A percentile compares a stretch with the other conserved stretches of the same genome.
These are phyloP conservation scores for Callipepla californica DNA, from an alignment of 2,113 vertebrate species.

Conservation along the genomic window DNA sequence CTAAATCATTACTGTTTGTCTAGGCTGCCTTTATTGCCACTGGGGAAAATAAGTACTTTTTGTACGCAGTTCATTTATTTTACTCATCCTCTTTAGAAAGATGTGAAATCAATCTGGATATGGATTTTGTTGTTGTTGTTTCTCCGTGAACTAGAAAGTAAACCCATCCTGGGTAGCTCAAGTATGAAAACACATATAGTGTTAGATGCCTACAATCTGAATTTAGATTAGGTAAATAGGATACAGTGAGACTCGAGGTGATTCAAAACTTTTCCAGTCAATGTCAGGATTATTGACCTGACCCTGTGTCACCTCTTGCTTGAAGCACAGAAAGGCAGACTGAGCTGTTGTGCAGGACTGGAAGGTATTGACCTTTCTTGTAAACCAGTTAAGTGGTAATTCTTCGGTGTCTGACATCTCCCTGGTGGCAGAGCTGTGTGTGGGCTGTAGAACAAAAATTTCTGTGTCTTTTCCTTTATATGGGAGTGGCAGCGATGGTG, in stretches of 20 bases:
- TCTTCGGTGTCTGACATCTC: background rate
- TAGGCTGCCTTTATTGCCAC: background rate
- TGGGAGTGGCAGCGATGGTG: background rate
- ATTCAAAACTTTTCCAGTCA: background rate
- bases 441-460: background rate
- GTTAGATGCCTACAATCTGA: background rate
- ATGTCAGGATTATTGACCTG: background rate
- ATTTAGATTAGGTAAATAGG: background rate
- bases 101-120: conserved; percentile 29
- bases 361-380: background rate
- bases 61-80: background rate
- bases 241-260: rapidly evolving
- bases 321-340: background rate
- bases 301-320: background rate
- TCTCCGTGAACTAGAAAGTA: background rate
- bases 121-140: background rate
- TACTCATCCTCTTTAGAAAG: background rate
- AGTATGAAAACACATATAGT: background rate
- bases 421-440: background rate
- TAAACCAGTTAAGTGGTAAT: background rate
- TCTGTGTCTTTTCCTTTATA: background rate
- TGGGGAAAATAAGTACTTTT: background rate
- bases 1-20: conserved; percentile 19
- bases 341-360: background rate
- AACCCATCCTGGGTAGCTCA: background rate